phyloP scores from a whole-genome alignment of 2,888 invertebrate species.

The Elmis aenea region DNA sequence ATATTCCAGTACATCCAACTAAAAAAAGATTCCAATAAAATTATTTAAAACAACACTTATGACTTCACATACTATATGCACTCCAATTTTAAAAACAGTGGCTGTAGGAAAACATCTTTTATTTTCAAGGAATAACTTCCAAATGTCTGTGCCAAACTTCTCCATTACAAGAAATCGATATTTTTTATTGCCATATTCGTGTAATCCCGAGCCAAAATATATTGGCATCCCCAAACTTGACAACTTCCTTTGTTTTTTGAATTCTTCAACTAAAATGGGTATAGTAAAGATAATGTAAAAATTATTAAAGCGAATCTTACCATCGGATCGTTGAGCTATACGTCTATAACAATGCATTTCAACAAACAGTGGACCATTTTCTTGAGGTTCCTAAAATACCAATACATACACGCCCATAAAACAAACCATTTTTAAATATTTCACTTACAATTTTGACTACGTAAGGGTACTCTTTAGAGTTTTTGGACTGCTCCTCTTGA shows the following conservation, averaged over 20 bases:
- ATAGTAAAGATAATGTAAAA: not conserved
- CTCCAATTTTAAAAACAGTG: conserved; percentile 73
- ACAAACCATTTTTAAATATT: conserved; percentile 3
- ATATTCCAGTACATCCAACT: conserved; percentile 87
- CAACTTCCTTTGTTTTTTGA: conserved; percentile 63
- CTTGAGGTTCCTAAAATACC: conserved; percentile 81
- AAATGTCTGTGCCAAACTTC: conserved; percentile 80
- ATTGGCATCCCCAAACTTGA: conserved; percentile 77
- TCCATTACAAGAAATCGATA: conserved; percentile 90
- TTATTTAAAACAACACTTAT: conserved; percentile 7
- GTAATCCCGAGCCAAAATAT: conserved; percentile 79
- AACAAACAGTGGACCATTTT: conserved; percentile 90
- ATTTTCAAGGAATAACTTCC: conserved; percentile 68
- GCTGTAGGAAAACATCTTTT: conserved; percentile 62
- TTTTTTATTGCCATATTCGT: conserved; percentile 67
- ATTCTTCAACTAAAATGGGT: conserved; percentile 65
- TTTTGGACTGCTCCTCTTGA: conserved; percentile 52
- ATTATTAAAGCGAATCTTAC: conserved; percentile 44
- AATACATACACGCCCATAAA: conserved; percentile 6
- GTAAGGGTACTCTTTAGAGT: conserved; percentile 56
- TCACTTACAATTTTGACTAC: conserved; percentile 76
- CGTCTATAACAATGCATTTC: conserved; percentile 88
- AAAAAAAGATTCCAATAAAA: conserved; percentile 38
- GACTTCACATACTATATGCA: conserved; percentile 64
- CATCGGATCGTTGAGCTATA: conserved; percentile 65